Conservation (phyloP, 2,888 invertebrate genomes). For the Timandra comae region DNA sequence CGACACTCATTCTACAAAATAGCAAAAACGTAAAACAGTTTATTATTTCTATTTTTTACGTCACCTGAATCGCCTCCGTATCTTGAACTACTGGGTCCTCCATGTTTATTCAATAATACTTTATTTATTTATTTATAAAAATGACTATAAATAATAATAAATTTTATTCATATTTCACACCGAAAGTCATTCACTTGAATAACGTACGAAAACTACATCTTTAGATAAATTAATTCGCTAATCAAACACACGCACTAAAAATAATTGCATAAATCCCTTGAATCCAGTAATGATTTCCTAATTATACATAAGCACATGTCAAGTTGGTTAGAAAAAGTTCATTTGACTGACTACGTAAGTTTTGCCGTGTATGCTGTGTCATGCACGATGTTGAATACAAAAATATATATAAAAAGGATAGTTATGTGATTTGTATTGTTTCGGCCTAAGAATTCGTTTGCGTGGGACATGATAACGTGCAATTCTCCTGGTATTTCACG, state of each 20-base stretch:
- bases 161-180: too few relatives aligned
- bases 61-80: slow-evolving; percentile 32
- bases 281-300: slow-evolving; percentile 15
- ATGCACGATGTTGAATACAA: slow-evolving; percentile 47
- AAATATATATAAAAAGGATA: slow-evolving; percentile 21
- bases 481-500: neutral
- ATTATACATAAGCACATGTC: slow-evolving; percentile 29
- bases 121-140: too few relatives aligned
- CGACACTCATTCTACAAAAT: too few relatives aligned
- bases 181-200: too few relatives aligned
- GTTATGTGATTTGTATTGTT: slow-evolving; percentile 22
- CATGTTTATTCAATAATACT: too few relatives aligned
- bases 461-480: slow-evolving; percentile 29
- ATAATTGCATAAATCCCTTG: neutral
- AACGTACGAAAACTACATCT: neutral
- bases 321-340: slow-evolving; percentile 39
- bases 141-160: too few relatives aligned
- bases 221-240: neutral
- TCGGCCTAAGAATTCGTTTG: slow-evolving; percentile 38
- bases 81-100: too few relatives aligned
- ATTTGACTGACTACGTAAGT: slow-evolving; percentile 48
- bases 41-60: neutral
- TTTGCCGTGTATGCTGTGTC: slow-evolving; percentile 35
- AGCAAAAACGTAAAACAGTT: too few relatives aligned
- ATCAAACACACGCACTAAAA: neutral